phyloP scores from a whole-genome alignment of 2,113 vertebrate species.

The Pterocles burchelli region DNA sequence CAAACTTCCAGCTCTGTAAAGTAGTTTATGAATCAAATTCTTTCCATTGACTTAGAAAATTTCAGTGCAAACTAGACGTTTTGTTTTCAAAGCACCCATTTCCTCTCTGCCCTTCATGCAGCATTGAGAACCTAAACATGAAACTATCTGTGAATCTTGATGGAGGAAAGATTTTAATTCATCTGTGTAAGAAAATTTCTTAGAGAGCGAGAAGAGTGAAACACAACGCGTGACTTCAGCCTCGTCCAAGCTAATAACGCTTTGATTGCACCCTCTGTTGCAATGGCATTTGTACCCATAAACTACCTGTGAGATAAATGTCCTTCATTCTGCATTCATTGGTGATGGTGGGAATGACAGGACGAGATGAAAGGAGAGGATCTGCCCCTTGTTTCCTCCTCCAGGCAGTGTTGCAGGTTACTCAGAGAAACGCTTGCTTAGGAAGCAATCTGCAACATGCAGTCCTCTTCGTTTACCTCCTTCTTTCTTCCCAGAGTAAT shows the following conservation, averaged over 20 bases:
- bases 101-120: neutral
- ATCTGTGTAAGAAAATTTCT: neutral
- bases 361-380: neutral
- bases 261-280: neutral
- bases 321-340: neutral
- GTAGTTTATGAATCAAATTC: neutral
- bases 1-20: neutral
- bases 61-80: neutral
- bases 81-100: neutral
- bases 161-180: neutral
- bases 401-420: neutral
- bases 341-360: neutral
- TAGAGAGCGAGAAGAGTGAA: neutral
- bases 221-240: neutral
- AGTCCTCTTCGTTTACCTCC: constrained; percentile 1
- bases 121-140: neutral
- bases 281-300: neutral
- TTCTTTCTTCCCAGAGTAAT: neutral
- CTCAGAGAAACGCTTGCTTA: neutral
- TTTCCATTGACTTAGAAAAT: neutral
- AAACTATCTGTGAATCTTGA: neutral
- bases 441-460: neutral
- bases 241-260: neutral
- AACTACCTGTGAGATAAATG: neutral
- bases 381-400: neutral